Base-by-base conservation (phyloP, 2,113 vertebrate genomes). In the Brachionichthys hirsutus region DNA sequence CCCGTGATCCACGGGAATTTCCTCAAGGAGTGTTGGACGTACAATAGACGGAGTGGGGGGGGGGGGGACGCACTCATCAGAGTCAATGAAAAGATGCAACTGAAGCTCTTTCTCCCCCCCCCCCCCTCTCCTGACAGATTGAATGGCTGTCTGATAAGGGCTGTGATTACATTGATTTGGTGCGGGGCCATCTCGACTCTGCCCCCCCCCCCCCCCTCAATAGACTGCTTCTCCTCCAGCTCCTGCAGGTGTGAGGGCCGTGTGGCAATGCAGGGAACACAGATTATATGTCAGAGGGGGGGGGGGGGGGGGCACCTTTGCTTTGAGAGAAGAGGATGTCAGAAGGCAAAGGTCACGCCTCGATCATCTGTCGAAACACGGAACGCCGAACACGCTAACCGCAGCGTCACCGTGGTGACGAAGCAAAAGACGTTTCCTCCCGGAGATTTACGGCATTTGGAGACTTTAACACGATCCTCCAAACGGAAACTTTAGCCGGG, bases 161-260 rank as follows among this genome's bases (percentile, higher is more conserved):
- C 63, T 82, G 85, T 81, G 88, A 91, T 91, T 89, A 85, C 81
- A 91, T 90, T 89, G 91, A 92, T 91, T 89, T 83, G 66, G 64
- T 79, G 83, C 54, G 63, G 73, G 75, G 80, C 82, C 77, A 74
- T 83, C 77, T 82, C 73, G 54, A 20, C 78, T 53, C 54, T 70
- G 70, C 49, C 76, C 70, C 44, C 48, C 54, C 45, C 60, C 67
- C 45, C 46, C 70, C 59, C 70, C 72, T 81, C 73, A 78, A 64
- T 41, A 52, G 65, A 50, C 67, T 38, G 22, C 4, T 51, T 64
- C 78, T 58, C 30, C 67, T 75, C 42, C 12, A 50, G 75, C 38
- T 49, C 4, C 54, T 22, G 44, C 67, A 47, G 43, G 52, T 50
- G 69, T 47, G 30, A 17, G 54, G 46, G 40, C 64, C 19, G 36